These are phyloP conservation scores for Papilio glaucus DNA, from an alignment of 1,140 invertebrate genomes.

Conservation along the genomic window DNA sequence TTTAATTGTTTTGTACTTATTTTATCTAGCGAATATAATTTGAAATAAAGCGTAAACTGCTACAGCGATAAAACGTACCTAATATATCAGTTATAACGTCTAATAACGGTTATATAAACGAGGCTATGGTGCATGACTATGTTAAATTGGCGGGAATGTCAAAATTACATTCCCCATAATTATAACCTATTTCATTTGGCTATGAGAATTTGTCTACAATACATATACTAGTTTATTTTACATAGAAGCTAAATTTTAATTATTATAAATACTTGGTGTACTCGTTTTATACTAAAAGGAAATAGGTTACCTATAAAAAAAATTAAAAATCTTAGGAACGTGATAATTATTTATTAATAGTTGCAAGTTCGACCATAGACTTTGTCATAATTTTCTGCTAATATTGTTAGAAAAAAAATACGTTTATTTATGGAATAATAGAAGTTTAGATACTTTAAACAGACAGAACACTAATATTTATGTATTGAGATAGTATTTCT, in stretches of 20 bases:
- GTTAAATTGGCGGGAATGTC: constrained; percentile 20
- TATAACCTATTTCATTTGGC: constrained; percentile 4
- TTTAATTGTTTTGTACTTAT: not conserved
- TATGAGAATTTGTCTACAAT: not conserved
- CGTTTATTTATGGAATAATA: not conserved
- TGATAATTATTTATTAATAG: too few relatives aligned
- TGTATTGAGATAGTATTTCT: not conserved
- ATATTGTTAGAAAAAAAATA: not conserved
- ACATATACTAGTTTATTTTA: not conserved
- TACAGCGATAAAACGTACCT: not conserved
- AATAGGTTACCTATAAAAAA: too few relatives aligned
- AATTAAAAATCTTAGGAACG: too few relatives aligned
- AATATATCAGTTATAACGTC: not conserved
- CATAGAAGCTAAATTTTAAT: not conserved
- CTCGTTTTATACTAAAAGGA: not conserved
- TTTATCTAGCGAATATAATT: not conserved
- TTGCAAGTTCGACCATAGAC: too few relatives aligned
- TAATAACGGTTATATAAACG: not conserved
- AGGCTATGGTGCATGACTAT: not conserved
- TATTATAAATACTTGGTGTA: constrained; percentile 8
- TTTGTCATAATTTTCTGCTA: too few relatives aligned
- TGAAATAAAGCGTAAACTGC: not conserved
- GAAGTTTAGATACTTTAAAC: not conserved
- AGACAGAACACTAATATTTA: not conserved
- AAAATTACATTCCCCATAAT: not conserved